A percentile compares a stretch with the other conserved stretches of the same genome.
These are phyloP conservation scores for Syncerus caffer DNA, from an alignment of 2,797 vertebrate species.

Conservation along the genomic window DNA sequence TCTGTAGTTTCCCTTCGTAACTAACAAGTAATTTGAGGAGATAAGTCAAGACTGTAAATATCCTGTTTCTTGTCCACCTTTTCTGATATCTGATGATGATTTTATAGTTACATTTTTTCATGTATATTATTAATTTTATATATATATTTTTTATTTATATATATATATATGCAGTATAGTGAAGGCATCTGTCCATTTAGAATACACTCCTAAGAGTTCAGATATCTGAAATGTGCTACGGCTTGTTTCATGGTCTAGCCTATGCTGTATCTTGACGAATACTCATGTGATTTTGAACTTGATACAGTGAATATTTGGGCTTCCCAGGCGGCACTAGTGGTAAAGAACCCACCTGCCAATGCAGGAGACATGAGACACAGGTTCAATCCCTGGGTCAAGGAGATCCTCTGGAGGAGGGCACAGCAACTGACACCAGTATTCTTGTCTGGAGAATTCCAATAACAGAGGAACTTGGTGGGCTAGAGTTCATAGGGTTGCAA, in stretches of 20 bases:
- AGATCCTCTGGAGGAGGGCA: background rate
- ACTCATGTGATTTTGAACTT: background rate
- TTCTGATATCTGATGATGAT: background rate
- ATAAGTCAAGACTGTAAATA: background rate
- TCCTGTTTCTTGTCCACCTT: background rate
- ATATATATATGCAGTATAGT: background rate
- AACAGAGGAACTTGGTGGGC: background rate
- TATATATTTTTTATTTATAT: too few species aligned
- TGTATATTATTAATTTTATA: background rate
- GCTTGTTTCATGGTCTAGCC: background rate
- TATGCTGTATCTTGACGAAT: background rate
- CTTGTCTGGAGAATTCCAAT: background rate
- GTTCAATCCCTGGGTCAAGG: background rate
- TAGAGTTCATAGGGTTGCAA: background rate
- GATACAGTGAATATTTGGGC: background rate
- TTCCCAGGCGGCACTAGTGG: background rate
- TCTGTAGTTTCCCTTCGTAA: background rate
- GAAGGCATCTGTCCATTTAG: background rate
- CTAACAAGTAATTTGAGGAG: background rate
- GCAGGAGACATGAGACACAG: background rate
- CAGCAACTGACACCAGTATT: background rate
- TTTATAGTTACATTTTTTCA: background rate
- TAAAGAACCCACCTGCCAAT: background rate
- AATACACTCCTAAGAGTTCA: background rate
- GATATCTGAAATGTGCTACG: background rate